phyloP scores from a whole-genome alignment of 2,797 vertebrate genomes.

The Chloroceryle inda region DNA sequence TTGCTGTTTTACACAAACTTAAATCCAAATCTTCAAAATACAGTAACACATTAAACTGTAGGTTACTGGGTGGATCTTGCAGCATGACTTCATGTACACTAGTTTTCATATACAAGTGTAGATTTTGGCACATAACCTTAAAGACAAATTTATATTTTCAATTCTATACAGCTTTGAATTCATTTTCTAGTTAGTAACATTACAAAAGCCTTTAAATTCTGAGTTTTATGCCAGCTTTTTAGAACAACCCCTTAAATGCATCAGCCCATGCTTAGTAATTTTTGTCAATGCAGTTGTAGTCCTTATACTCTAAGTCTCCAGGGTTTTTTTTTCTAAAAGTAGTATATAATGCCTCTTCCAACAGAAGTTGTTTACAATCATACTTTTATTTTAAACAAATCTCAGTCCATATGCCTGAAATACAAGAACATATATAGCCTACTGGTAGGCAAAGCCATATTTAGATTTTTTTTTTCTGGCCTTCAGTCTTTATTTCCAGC shows the following conservation, averaged over 20 bases:
- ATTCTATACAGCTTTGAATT: not conserved
- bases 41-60: not conserved
- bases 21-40: not conserved
- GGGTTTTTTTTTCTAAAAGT: not conserved
- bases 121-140: not conserved
- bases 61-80: not conserved
- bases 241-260: not conserved
- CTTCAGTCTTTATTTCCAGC: slow-evolving; percentile 3
- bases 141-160: not conserved
- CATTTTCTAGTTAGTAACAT: not conserved
- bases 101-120: not conserved
- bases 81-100: not conserved
- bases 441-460: not conserved
- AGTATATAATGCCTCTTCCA: not conserved
- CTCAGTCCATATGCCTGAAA: not conserved
- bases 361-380: not conserved
- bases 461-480: not conserved
- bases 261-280: not conserved
- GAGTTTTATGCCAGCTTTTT: not conserved
- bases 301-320: not conserved
- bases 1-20: not conserved
- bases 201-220: not conserved
- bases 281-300: not conserved
- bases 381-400: not conserved
- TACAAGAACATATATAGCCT: not conserved